These are phyloP conservation scores for Malurus cyaneus DNA, from an alignment of 2,113 vertebrate species.

Conservation along the genomic window DNA sequence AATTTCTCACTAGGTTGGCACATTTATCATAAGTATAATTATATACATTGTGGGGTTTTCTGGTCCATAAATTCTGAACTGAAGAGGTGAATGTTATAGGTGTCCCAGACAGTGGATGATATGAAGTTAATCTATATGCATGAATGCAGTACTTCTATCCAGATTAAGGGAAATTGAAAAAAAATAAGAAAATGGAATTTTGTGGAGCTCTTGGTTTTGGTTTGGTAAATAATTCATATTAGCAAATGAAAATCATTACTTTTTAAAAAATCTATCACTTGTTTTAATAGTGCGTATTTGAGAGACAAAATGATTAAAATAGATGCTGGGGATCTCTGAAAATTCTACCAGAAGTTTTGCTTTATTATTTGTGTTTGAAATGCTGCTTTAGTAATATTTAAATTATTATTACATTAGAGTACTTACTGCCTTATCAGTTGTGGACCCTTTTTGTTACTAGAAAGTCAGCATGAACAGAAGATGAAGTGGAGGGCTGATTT, in stretches of 20 bases:
- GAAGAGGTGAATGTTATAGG: neutral
- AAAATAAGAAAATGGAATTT: neutral
- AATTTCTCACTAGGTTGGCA: neutral
- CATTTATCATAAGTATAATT: neutral
- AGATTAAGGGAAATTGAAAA: neutral
- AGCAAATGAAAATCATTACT: neutral
- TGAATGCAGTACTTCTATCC: neutral
- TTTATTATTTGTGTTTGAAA: neutral
- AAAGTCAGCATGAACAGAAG: neutral
- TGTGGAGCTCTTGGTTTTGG: neutral
- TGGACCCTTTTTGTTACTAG: neutral
- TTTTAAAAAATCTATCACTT: neutral
- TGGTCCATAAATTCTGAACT: neutral
- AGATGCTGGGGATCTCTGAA: neutral
- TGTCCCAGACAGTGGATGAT: fast-evolving
- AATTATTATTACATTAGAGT: neutral
- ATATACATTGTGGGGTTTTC: neutral
- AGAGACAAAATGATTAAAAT: neutral
- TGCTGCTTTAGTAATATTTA: neutral
- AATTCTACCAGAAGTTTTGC: neutral
- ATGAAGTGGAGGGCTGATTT: neutral
- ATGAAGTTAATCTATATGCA: neutral
- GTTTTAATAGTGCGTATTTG: neutral
- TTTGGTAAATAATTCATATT: neutral
- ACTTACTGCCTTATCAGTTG: neutral